Evolutionary conservation across 2,797 vertebrate genomes (phyloP).

Genomic region (Basileuterus tristriatus): DNA sequence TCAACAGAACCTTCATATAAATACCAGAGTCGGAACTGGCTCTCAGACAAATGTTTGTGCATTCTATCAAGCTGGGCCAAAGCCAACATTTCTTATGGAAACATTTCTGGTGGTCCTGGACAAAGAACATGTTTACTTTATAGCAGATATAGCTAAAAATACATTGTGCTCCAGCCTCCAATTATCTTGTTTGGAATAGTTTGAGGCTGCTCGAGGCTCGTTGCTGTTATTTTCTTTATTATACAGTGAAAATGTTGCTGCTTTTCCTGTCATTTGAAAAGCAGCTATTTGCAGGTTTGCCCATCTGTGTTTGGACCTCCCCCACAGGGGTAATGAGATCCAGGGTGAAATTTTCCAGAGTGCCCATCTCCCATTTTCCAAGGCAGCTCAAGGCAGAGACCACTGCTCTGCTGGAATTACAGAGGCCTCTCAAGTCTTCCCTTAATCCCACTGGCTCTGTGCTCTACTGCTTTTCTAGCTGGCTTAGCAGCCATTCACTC

Average conservation of each 20-base stretch:
- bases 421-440: not conserved
- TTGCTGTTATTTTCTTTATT: conserved; percentile 51
- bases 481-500: not conserved
- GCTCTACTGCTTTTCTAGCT: not conserved
- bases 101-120: conserved; percentile 65
- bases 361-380: not conserved
- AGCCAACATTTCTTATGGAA: conserved; percentile 59
- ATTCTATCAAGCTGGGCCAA: conserved; percentile 35
- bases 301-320: conserved; percentile 47
- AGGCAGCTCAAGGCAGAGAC: not conserved
- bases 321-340: not conserved
- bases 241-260: not conserved
- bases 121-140: conserved; percentile 57
- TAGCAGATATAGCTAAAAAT: conserved; percentile 64
- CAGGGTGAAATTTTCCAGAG: conserved; percentile 28
- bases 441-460: not conserved
- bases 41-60: conserved; percentile 50
- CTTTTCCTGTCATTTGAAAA: conserved; percentile 48
- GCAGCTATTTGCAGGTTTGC: conserved; percentile 44
- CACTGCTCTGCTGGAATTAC: not conserved
- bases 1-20: conserved; percentile 9
- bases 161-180: conserved; percentile 17
- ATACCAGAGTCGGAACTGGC: conserved; percentile 23
- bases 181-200: conserved; percentile 40
- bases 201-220: not conserved